Conservation (phyloP, 2,113 vertebrate genomes). For the Lampris incognitus region DNA sequence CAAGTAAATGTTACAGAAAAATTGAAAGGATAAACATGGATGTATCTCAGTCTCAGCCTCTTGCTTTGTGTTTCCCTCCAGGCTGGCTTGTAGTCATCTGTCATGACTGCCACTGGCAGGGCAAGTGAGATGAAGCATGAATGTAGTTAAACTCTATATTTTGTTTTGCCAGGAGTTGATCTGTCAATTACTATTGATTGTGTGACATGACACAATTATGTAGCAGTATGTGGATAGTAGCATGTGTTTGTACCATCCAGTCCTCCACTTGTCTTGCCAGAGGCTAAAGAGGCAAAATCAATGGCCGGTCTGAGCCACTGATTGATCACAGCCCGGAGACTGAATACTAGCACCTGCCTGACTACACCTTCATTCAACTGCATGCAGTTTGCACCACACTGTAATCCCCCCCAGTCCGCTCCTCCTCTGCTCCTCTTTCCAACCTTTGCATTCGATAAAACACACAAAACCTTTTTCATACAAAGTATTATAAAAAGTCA, state of each 20-base stretch:
- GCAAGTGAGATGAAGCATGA: conserved; percentile 41
- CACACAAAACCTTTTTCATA: too few relatives aligned
- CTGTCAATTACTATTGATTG: conserved; percentile 7
- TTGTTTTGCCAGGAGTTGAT: conserved; percentile 3
- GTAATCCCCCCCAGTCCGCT: background rate
- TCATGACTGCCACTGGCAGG: conserved; percentile 30
- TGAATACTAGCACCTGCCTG: background rate
- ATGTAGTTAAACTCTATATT: conserved; percentile 38
- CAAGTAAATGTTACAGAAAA: too few relatives aligned
- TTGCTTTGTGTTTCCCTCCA: conserved; percentile 4
- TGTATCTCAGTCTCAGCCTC: too few relatives aligned
- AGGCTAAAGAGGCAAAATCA: conserved; percentile 33
- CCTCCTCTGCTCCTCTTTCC: too few relatives aligned
- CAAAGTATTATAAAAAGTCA: too few relatives aligned
- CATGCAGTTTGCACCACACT: background rate
- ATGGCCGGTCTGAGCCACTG: conserved; percentile 23
- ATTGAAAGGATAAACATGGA: too few relatives aligned
- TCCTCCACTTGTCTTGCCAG: background rate
- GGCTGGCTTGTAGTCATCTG: conserved; percentile 33
- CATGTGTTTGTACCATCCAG: background rate
- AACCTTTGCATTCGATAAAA: too few relatives aligned
- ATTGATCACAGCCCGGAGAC: conserved; percentile 25
- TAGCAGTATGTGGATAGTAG: background rate
- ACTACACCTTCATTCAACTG: background rate
- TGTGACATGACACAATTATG: background rate